These are phyloP conservation scores for Mythimna impura DNA, from an alignment of 2,888 invertebrate species.

Conservation along the genomic window DNA sequence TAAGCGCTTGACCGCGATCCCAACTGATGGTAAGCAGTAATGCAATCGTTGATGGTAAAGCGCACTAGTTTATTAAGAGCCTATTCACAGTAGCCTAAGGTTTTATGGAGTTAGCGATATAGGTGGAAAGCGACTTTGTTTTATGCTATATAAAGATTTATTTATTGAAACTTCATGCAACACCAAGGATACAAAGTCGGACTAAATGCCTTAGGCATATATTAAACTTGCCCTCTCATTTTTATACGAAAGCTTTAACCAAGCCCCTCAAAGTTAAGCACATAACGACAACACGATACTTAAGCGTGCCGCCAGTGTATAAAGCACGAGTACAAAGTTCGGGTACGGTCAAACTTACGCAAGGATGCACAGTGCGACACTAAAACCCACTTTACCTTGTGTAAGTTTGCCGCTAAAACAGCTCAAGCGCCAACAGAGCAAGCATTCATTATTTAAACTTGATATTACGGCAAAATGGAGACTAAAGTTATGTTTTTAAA, in stretches of 20 bases:
- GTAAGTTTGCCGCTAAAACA: constrained; percentile 81
- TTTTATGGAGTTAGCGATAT: no score
- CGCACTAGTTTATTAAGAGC: no score
- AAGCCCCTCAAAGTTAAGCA: constrained; percentile 59
- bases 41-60: no score
- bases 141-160: no score
- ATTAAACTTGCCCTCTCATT: background rate
- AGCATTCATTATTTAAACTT: constrained; percentile 75
- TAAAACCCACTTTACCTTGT: constrained; percentile 81
- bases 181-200: no score
- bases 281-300: constrained; percentile 67
- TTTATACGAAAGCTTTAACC: background rate
- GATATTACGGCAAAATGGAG: constrained; percentile 66
- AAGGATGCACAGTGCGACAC: constrained; percentile 82
- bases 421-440: constrained; percentile 72
- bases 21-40: no score
- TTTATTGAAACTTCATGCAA: no score
- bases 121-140: no score
- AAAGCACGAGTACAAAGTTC: constrained; percentile 82
- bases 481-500: constrained; percentile 10
- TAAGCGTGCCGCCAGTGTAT: constrained; percentile 67
- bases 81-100: no score
- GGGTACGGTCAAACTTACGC: constrained; percentile 81
- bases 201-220: no score
- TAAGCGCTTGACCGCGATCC: no score